These are phyloP conservation scores for Nematopogon swammerdamellus DNA, from an alignment of 2,888 invertebrate genomes.

Conservation along the genomic window DNA sequence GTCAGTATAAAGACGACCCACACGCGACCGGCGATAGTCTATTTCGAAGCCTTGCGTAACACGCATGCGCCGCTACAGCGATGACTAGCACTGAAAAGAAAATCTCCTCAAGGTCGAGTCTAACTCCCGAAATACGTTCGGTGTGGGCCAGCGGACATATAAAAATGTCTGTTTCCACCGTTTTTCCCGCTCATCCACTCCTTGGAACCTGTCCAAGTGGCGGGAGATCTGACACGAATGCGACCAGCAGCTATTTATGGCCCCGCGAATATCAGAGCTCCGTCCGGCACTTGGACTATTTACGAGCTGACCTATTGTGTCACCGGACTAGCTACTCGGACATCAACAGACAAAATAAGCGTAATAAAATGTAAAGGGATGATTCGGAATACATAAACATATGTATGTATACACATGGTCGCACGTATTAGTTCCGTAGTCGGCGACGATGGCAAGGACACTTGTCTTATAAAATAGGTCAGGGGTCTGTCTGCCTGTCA, in stretches of 20 bases:
- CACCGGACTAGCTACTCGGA: no score
- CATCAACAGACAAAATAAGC: no score
- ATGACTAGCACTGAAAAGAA: background rate
- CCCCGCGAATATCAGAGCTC: background rate
- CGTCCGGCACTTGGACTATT: background rate
- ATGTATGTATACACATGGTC: no score
- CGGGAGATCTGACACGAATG: background rate
- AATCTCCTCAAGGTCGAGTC: background rate
- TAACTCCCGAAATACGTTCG: background rate
- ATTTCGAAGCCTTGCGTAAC: no score
- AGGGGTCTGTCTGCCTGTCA: no score
- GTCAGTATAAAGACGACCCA: no score
- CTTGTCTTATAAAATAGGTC: no score
- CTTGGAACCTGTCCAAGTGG: background rate
- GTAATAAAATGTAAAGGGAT: no score
- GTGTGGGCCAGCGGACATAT: background rate
- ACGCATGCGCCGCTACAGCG: background rate
- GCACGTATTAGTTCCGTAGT: no score
- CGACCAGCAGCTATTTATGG: background rate
- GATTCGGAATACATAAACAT: no score
- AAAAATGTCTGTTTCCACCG: background rate
- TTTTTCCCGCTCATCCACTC: background rate
- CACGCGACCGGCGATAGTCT: no score
- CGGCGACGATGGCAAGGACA: no score
- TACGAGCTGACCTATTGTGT: background rate